phyloP scores from a whole-genome alignment of 2,113 vertebrate genomes.

The Rhynchomys soricoides region DNA sequence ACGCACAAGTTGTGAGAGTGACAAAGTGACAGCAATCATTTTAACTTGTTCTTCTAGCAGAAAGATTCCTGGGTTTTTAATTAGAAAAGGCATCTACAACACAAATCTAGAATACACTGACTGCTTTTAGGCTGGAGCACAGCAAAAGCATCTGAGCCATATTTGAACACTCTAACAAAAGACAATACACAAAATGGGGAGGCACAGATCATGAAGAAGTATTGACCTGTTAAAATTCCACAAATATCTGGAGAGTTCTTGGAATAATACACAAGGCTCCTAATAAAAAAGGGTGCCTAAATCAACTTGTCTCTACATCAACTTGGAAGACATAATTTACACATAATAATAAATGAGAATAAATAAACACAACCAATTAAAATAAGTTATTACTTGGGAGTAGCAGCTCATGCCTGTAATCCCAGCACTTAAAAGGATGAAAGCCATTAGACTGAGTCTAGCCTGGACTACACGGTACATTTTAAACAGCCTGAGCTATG shows the following conservation, averaged over 20 bases:
- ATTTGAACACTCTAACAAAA: background rate
- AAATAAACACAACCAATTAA: slow-evolving; percentile 30
- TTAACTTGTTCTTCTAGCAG: background rate
- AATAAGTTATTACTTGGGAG: background rate
- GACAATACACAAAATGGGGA: background rate
- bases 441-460: background rate
- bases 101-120: slow-evolving; percentile 18
- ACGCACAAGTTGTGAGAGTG: background rate
- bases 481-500: background rate
- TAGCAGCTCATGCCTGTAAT: background rate
- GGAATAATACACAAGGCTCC: background rate
- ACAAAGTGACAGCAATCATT: background rate
- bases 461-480: background rate
- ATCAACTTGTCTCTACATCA: background rate
- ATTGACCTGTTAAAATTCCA: background rate
- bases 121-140: background rate
- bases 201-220: background rate
- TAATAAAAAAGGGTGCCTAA: background rate
- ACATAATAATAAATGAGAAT: background rate
- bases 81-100: slow-evolving; percentile 13
- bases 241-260: background rate
- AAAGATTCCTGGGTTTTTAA: slow-evolving; percentile 11
- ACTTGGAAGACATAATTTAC: background rate
- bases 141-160: background rate
- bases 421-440: background rate